Percentiles rank a stretch among this genome's conserved stretches.
These are phyloP conservation scores for Remorina albescens DNA, from an alignment of 2,797 vertebrate species.

Conservation along the genomic window DNA sequence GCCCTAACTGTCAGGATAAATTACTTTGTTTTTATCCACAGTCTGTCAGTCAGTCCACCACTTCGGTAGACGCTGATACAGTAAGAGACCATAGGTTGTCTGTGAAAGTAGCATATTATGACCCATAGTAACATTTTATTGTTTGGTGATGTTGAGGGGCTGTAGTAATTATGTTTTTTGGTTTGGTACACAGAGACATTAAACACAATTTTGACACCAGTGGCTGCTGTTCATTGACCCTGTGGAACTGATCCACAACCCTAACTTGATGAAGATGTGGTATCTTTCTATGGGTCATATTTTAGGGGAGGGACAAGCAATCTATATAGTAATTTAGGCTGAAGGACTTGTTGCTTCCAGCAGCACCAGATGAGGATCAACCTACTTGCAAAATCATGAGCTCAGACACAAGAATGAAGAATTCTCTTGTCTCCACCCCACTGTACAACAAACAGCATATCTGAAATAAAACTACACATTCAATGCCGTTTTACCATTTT, in stretches of 20 bases:
- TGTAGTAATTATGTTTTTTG: background rate
- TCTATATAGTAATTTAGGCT: background rate
- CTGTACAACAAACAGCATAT: background rate
- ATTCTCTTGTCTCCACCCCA: background rate
- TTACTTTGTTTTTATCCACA: no score
- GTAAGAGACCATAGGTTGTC: background rate
- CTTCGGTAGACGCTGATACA: background rate
- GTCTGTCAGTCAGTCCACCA: background rate
- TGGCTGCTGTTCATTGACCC: background rate
- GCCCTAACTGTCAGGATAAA: background rate
- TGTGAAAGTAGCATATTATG: background rate
- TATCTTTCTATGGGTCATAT: background rate
- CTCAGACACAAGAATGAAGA: background rate
- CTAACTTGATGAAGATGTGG: background rate
- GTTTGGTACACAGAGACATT: no score
- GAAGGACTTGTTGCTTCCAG: background rate
- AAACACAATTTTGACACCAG: no score
- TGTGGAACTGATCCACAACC: background rate
- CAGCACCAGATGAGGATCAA: background rate
- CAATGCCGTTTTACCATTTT: background rate
- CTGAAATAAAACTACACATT: background rate
- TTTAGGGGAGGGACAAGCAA: background rate
- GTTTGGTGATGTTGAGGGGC: background rate
- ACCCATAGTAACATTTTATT: background rate
- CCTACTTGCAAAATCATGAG: slow-evolving; percentile 4